A percentile compares a stretch with the other conserved stretches of the same genome.
phyloP scores from a whole-genome alignment of 2,888 invertebrate genomes.

The Geotrupes spiniger region DNA sequence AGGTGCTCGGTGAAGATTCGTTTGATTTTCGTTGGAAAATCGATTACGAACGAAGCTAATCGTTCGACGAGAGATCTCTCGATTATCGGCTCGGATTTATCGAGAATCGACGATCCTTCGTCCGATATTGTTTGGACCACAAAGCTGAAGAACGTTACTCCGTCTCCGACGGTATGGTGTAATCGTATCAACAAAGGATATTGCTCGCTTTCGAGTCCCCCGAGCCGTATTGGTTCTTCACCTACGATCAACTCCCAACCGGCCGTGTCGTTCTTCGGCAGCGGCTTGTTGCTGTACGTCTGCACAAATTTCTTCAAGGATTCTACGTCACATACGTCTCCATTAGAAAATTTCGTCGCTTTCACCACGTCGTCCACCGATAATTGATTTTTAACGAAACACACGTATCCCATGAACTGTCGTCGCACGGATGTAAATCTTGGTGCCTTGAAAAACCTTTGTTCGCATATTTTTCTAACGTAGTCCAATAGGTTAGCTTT shows the following conservation, averaged over 20 bases:
- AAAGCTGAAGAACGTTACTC: constrained; percentile 6
- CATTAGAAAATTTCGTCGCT: background rate
- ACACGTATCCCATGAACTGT: constrained; percentile 9
- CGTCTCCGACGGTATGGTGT: constrained; percentile 9
- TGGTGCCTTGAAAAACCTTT: constrained; percentile 1
- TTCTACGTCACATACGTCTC: background rate
- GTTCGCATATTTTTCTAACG: constrained; percentile 1
- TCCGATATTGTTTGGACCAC: constrained; percentile 5
- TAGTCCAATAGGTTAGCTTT: background rate
- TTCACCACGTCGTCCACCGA: constrained; percentile 4
- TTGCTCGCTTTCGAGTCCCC: background rate
- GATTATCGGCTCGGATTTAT: background rate
- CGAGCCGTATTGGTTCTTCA: background rate
- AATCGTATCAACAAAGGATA: constrained; percentile 9
- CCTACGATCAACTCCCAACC: constrained; percentile 10
- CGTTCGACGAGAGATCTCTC: too few species aligned
- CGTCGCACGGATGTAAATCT: constrained; percentile 1
- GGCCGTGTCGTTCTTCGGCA: constrained; percentile 9
- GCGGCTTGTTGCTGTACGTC: background rate
- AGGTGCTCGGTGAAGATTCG: background rate
- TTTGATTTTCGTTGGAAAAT: background rate
- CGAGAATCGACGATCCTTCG: background rate
- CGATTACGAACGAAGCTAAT: background rate
- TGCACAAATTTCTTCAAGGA: background rate
- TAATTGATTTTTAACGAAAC: constrained; percentile 8